Evolutionary conservation across 2,888 invertebrate genomes (phyloP).

Genomic region (Cecidostiba fungosa): DNA sequence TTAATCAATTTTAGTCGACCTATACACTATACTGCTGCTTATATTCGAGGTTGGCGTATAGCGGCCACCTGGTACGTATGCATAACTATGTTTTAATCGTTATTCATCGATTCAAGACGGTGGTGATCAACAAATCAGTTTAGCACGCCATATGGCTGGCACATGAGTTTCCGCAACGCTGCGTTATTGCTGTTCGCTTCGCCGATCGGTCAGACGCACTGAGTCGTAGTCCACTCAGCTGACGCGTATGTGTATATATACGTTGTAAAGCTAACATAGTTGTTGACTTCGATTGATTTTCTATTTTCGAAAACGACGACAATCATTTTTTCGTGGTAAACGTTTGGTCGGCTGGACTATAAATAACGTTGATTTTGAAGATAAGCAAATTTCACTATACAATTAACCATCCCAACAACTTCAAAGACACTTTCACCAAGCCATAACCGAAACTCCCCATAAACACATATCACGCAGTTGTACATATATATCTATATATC

Average conservation of each 20-base stretch:
- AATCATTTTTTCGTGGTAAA: neutral
- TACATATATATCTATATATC: neutral
- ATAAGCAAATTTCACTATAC: neutral
- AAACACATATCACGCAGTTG: neutral
- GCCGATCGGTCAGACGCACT: neutral
- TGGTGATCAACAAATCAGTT: neutral
- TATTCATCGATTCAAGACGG: slow-evolving; percentile 13
- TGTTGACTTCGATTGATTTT: neutral
- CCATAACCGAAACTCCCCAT: neutral
- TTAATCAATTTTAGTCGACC: neutral
- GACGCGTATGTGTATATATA: too few species aligned
- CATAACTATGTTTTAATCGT: neutral
- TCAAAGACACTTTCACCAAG: neutral
- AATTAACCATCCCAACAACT: neutral
- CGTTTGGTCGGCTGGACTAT: too few species aligned
- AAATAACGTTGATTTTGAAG: neutral
- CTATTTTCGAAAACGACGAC: neutral
- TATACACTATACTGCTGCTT: neutral
- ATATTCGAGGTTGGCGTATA: neutral
- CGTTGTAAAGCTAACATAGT: neutral
- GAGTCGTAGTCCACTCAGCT: neutral
- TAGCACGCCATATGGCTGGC: neutral
- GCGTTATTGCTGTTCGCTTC: neutral
- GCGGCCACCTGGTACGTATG: neutral
- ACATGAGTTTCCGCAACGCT: neutral